These are phyloP conservation scores for Parnassius glacialis DNA, from an alignment of 2,888 invertebrate genomes.

Conservation along the genomic window DNA sequence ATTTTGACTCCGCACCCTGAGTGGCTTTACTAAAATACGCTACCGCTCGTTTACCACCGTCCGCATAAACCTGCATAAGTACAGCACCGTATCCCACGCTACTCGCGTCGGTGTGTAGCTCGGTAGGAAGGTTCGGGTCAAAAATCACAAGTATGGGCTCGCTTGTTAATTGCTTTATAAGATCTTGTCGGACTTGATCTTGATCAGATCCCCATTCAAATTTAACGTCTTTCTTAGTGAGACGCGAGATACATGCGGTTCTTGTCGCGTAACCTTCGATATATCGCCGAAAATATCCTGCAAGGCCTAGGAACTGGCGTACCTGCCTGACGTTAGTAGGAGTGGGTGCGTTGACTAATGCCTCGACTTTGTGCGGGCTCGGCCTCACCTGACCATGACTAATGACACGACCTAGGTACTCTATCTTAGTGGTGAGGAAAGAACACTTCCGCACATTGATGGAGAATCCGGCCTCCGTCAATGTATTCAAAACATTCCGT, in stretches of 20 bases:
- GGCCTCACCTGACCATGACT: conserved; percentile 35
- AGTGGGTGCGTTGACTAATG: conserved; percentile 28
- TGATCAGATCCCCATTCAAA: neutral
- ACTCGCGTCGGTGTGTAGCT: conserved; percentile 9
- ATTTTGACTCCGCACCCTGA: conserved; percentile 27
- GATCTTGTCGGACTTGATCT: conserved; percentile 10
- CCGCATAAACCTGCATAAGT: conserved; percentile 9
- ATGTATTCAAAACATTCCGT: conserved; percentile 23
- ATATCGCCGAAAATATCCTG: conserved; percentile 21
- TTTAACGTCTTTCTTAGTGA: neutral
- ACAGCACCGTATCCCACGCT: neutral
- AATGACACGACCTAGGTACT: conserved; percentile 16
- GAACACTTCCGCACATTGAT: conserved; percentile 31
- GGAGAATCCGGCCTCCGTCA: conserved; percentile 32
- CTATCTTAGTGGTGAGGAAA: conserved; percentile 22
- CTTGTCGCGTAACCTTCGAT: neutral
- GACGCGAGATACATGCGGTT: neutral
- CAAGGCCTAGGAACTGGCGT: neutral
- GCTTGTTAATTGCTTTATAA: conserved; percentile 2
- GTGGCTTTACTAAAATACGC: conserved; percentile 5
- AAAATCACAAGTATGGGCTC: neutral
- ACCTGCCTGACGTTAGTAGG: conserved; percentile 35
- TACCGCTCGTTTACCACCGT: conserved; percentile 18
- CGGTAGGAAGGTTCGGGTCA: neutral
- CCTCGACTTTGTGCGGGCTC: conserved; percentile 32